Evolutionary conservation across 2,888 invertebrate species (phyloP).

Genomic region (Macrophya alboannulata): DNA sequence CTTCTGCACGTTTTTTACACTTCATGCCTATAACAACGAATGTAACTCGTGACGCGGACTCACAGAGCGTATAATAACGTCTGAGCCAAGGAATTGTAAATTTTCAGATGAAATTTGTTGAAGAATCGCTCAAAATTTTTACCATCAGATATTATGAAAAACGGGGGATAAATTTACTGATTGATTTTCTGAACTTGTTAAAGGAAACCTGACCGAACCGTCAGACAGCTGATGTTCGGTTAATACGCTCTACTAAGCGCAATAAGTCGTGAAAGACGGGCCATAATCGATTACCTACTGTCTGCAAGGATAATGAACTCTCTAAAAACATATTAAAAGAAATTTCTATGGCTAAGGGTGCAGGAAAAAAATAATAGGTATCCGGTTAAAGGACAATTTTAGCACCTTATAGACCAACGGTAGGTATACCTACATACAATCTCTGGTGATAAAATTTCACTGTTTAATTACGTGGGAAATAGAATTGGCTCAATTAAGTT

Average conservation of each 20-base stretch:
- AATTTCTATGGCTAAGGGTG: neutral
- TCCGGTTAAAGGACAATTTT: neutral
- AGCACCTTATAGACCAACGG: neutral
- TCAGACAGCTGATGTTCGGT: constrained; percentile 20
- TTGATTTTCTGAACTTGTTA: constrained; percentile 15
- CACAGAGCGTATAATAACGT: neutral
- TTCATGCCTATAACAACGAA: neutral
- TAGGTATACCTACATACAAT: no score
- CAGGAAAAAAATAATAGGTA: neutral
- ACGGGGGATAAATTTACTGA: no score
- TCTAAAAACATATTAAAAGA: neutral
- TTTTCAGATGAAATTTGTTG: neutral
- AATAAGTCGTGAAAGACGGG: constrained; percentile 6
- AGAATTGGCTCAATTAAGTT: constrained; percentile 17
- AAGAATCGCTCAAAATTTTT: neutral
- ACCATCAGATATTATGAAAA: neutral
- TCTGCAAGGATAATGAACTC: neutral
- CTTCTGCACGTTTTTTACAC: neutral
- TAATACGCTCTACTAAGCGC: constrained; percentile 32
- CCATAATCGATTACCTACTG: neutral
- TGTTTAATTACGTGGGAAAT: neutral
- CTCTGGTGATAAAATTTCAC: neutral
- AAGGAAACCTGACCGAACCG: constrained; percentile 8
- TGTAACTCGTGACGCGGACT: neutral
- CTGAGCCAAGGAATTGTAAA: no score